Base-by-base conservation (phyloP, 2,113 vertebrate species). In the Eubucco bourcierii region DNA sequence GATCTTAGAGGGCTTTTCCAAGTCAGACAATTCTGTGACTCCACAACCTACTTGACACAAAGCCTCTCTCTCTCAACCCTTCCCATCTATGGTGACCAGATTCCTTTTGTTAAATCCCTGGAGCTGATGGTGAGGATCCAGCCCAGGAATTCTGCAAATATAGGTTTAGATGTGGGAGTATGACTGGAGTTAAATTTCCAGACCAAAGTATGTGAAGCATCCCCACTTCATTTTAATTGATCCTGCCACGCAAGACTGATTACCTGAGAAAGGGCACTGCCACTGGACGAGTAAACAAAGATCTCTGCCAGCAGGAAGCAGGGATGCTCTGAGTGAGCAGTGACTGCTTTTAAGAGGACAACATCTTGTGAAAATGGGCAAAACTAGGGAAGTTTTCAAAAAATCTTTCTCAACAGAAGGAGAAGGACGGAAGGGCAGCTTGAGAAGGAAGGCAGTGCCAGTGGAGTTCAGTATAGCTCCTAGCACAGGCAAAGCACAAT, bases 201-300 rank as follows among this genome's bases (percentile, higher is more conserved):
- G 47, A 3, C 31, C 66, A 14, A 72, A 29, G 75, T 6, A 18
- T 6, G 0, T 10, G 74, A 78, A 92, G 52, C 71, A 84, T 86
- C 90, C 88, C 55, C 84, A 80, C 67, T 90, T 50, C 84, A 79
- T 87, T 94, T 65, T 76, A 95, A 96, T 82, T 89, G 95, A 95
- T 93, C 90, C 94, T 90, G 94, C 92, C 94, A 87, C 81, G 88
- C 74, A 56, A 88, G 96, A 94, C 46, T 46, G 96, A 93, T 92
- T 77, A 87, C 27, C 92, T 82, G 95, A 20, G 10, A 86, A 91
- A 90, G 92, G 90, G 80, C 88, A 29, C 66, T 63, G 90, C 63
- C 84, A 73, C 67, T 14, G 33, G 56, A 68, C 87, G 64, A 87
- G 90, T 90, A 95, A 96, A 95, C 94, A 82, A 79, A 86, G 86